A percentile compares a stretch with the other conserved stretches of the same genome.
phyloP scores from a whole-genome alignment of 2,888 invertebrate genomes.

The Drosophila niveifrons region DNA sequence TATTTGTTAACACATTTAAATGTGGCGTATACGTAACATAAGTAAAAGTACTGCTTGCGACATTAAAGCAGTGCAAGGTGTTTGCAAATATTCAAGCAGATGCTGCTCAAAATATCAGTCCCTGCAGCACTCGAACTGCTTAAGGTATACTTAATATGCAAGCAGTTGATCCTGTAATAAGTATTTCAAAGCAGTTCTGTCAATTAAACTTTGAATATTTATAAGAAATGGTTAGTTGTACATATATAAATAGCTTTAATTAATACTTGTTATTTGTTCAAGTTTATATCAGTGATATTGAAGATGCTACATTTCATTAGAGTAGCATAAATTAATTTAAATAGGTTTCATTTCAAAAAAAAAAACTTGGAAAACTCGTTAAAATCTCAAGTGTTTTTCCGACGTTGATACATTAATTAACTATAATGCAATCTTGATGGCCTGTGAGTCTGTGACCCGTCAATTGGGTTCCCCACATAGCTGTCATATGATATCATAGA shows the following conservation, averaged over 20 bases:
- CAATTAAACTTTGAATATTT: not conserved
- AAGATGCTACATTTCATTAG: not conserved
- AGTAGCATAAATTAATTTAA: not conserved
- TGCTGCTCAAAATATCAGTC: not conserved
- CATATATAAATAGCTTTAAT: no score
- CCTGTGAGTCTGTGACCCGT: constrained; percentile 26
- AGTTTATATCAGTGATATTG: not conserved
- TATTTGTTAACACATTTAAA: no score
- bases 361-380: not conserved
- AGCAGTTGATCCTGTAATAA: not conserved
- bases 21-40: not conserved
- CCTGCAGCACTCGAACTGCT: no score
- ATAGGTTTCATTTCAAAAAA: not conserved
- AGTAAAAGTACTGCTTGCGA: not conserved
- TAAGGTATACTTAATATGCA: no score
- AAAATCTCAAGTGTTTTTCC: not conserved
- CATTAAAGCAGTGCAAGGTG: not conserved
- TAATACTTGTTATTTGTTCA: not conserved
- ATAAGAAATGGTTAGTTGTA: no score
- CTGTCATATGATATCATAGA: constrained; percentile 52
- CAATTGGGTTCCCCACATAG: constrained; percentile 21
- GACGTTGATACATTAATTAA: constrained; percentile 39
- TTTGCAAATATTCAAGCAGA: not conserved
- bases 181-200: not conserved
- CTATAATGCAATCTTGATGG: constrained; percentile 33